phyloP scores from a whole-genome alignment of 2,797 vertebrate species.

The Bovichtus variegatus region DNA sequence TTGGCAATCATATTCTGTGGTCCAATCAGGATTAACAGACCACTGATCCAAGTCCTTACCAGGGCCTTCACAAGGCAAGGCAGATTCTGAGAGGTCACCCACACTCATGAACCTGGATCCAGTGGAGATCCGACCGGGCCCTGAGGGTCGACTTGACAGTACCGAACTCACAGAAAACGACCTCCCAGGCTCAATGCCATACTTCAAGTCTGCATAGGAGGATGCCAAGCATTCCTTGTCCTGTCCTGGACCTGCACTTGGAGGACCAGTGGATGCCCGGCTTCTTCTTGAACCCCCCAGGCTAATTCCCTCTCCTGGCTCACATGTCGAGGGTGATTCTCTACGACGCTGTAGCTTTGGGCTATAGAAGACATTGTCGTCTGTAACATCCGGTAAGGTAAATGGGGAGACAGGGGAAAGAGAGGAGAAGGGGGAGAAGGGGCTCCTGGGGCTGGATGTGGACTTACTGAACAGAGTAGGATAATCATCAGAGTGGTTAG shows the following conservation, averaged over 20 bases:
- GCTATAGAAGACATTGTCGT: slow-evolving; percentile 83
- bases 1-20: slow-evolving; percentile 6
- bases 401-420: slow-evolving; percentile 69
- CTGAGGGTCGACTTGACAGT: slow-evolving; percentile 80
- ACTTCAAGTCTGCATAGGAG: slow-evolving; percentile 84
- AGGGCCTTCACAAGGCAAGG: slow-evolving; percentile 37
- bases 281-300: slow-evolving; percentile 60
- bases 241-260: slow-evolving; percentile 44
- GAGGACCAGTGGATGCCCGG: slow-evolving; percentile 67
- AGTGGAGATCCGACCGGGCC: slow-evolving; percentile 84
- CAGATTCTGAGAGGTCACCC: slow-evolving; percentile 73
- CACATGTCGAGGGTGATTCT: slow-evolving; percentile 65
- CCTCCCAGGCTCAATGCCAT: slow-evolving; percentile 81
- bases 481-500: slow-evolving; percentile 48
- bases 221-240: slow-evolving; percentile 53
- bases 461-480: slow-evolving; percentile 61
- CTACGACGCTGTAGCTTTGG: slow-evolving; percentile 70
- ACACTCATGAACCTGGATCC: slow-evolving; percentile 80
- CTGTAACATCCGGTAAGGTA: slow-evolving; percentile 61
- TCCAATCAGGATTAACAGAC: slow-evolving; percentile 38
- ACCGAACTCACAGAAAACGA: slow-evolving; percentile 85
- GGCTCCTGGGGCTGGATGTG: slow-evolving; percentile 69
- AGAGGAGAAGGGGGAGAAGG: slow-evolving; percentile 75
- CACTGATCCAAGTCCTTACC: slow-evolving; percentile 43
- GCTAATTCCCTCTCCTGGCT: slow-evolving; percentile 62